Base-by-base conservation (phyloP, 2,888 invertebrate species). In the Ennomos fuscantarius region DNA sequence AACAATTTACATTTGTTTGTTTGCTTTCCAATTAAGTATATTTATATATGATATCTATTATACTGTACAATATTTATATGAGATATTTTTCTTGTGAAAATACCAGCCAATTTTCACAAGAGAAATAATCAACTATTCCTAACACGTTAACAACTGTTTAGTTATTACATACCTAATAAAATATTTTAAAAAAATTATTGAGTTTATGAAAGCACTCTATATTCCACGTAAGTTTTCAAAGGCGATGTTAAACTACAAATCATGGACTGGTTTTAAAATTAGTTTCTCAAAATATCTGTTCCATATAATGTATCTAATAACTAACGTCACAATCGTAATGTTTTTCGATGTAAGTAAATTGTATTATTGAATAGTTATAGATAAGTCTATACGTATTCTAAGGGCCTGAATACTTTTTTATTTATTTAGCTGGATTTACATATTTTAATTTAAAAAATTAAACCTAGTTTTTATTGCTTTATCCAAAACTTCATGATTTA, bases 71-170 rank as follows among this genome's bases (percentile, higher is more conserved):
- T 2, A 15, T 40, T 12, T 42, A 9, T 32, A n/a, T 33, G 11
- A 11, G 13, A 50, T 54, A 63, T 72, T 81, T 82, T 79, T 72
- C 77, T 75, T 81, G 81, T 84, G 84, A 82, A 83, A 83, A 75
- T 68, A 57, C 83, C 85, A 86, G 85, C 87, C 86, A 76, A 77
- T 84, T 84, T 85, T 84, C 81, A 84, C 76, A 81, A 73, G 81
- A 68, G 77, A 82, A 79, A 62, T 52, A 5, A 3, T 24, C 15
- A 3, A 15, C 15, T 15, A 3, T 15, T 49, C 51, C 55, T 24
- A 42, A 31, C 24, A 24, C 44, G 8, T 15, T 42, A 48, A 34
- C 24, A n/a, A n/a, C n/a, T n/a, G n/a, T n/a, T n/a, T n/a, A n/a
- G n/a, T n/a, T n/a, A n/a, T n/a, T n/a, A n/a, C n/a, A n/a, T n/a